Conservation (phyloP, 2,113 vertebrate species). For the Myotis yumanensis region DNA sequence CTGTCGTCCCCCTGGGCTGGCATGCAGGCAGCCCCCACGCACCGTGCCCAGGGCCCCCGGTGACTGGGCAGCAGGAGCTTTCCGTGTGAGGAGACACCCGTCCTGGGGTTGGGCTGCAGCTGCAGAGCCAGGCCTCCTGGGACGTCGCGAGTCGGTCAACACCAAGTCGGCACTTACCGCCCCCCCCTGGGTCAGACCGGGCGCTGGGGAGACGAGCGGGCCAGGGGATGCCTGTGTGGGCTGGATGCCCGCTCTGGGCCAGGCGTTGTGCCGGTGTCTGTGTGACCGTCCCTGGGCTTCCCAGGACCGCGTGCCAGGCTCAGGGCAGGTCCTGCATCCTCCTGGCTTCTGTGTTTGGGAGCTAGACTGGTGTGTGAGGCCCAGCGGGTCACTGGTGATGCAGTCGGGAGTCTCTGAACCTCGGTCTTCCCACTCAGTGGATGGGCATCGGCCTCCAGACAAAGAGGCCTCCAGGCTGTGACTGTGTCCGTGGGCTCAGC, state of each 20-base stretch:
- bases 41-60: accelerated
- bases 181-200: neutral
- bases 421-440: neutral
- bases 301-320: accelerated
- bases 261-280: accelerated
- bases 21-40: accelerated
- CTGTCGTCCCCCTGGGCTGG: accelerated
- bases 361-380: accelerated
- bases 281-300: too few relatives aligned
- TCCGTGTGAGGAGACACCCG: accelerated
- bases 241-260: accelerated
- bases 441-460: accelerated
- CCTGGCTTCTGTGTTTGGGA: neutral
- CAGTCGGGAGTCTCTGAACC: too few relatives aligned
- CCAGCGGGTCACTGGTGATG: accelerated
- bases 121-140: neutral
- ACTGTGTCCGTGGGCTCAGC: neutral
- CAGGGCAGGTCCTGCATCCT: accelerated
- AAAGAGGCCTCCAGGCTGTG: accelerated
- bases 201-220: accelerated
- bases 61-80: neutral
- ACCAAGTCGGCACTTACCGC: accelerated
- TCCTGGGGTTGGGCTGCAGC: neutral
- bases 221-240: accelerated
- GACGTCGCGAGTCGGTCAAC: accelerated